Conservation (phyloP, 2,797 vertebrate species). For the Rhyacichthys aspro region DNA sequence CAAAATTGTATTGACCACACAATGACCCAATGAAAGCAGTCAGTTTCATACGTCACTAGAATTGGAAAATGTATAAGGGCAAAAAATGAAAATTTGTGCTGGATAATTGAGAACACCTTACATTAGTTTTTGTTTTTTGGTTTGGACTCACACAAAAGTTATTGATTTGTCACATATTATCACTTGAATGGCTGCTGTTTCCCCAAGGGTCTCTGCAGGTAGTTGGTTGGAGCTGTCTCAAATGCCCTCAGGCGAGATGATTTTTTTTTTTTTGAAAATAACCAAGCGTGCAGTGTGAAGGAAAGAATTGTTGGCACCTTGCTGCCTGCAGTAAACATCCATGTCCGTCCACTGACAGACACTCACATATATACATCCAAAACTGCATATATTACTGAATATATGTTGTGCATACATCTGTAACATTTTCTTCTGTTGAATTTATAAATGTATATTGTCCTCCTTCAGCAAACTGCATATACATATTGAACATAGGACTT, state of each 20-base stretch:
- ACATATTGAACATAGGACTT: not conserved
- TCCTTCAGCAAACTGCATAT: not conserved
- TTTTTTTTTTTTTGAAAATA: constrained; percentile 43
- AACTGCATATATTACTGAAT: not conserved
- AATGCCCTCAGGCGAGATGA: constrained; percentile 26
- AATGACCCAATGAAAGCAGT: constrained; percentile 5
- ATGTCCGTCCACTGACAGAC: constrained; percentile 1
- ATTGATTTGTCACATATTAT: constrained; percentile 40
- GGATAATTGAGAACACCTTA: constrained; percentile 4
- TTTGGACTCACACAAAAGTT: constrained; percentile 20
- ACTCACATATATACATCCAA: not conserved
- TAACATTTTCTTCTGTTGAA: not conserved
- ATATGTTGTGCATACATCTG: not conserved
- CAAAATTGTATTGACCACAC: constrained; percentile 5
- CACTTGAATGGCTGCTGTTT: constrained; percentile 15
- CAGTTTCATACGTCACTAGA: not conserved
- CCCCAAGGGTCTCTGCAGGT: constrained; percentile 27
- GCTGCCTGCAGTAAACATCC: constrained; percentile 31
- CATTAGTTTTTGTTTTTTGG: constrained; percentile 19
- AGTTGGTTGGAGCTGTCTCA: constrained; percentile 26
- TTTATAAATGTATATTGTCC: not conserved
- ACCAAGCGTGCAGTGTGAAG: constrained; percentile 28
- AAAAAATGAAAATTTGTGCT: constrained; percentile 6
- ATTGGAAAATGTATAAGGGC: not conserved
- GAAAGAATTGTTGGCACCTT: constrained; percentile 16